phyloP scores from a whole-genome alignment of 2,888 invertebrate species.

The Phaedon cochleariae region DNA sequence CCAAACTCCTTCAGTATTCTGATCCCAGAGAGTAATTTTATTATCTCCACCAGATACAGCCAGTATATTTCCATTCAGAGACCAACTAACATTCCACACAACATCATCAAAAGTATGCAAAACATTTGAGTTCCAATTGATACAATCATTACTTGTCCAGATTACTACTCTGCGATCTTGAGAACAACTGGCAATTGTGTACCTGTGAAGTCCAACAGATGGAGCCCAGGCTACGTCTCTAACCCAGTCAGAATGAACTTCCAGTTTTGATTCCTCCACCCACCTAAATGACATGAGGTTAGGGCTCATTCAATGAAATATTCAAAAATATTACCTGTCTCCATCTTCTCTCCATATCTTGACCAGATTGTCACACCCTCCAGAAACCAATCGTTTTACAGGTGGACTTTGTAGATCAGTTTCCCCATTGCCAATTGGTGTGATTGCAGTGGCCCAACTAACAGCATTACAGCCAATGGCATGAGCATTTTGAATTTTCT shows the following conservation, averaged over 20 bases:
- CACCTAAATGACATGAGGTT: constrained; percentile 45
- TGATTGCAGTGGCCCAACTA: constrained; percentile 90
- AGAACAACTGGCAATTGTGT: constrained; percentile 95
- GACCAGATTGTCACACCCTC: constrained; percentile 98
- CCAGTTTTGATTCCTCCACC: constrained; percentile 90
- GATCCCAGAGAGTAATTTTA: constrained; percentile 94
- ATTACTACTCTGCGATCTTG: constrained; percentile 88
- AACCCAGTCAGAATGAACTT: constrained; percentile 99
- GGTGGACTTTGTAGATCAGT: constrained; percentile 57
- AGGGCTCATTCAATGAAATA: background rate
- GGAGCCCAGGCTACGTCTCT: constrained; percentile 99
- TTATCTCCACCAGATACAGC: constrained; percentile 99
- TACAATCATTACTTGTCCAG: constrained; percentile 84
- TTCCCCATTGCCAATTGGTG: constrained; percentile 68
- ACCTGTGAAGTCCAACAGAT: constrained; percentile 80
- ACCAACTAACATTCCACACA: constrained; percentile 99
- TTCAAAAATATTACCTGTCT: constrained; percentile 67
- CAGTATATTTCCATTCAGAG: constrained; percentile 94
- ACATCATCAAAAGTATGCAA: constrained; percentile 96
- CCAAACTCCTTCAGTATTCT: constrained; percentile 87
- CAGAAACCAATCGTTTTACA: constrained; percentile 86
- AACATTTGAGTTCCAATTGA: constrained; percentile 87
- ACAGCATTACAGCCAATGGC: constrained; percentile 97
- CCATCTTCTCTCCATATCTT: constrained; percentile 90
- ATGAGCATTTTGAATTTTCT: constrained; percentile 95